Evolutionary conservation across 2,113 vertebrate species (phyloP).

Genomic region (Potamarius usumacintae): DNA sequence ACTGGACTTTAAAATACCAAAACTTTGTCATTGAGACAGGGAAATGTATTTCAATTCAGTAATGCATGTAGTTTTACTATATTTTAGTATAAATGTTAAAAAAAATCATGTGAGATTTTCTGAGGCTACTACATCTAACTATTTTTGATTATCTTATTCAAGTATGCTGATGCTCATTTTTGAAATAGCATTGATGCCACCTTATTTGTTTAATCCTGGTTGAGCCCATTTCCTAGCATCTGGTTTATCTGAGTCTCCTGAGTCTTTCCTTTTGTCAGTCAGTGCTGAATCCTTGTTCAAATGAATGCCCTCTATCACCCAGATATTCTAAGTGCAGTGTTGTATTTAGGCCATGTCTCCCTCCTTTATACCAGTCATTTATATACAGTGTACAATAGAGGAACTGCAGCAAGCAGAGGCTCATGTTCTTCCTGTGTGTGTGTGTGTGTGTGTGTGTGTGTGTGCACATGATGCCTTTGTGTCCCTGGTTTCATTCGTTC

Average conservation of each 20-base stretch:
- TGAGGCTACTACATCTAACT: background rate
- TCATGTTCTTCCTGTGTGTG: background rate
- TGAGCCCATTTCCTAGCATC: background rate
- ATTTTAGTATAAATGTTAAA: background rate
- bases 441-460: background rate
- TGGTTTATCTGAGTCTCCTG: background rate
- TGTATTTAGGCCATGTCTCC: slow-evolving; percentile 48
- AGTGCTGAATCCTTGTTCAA: background rate
- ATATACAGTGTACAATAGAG: background rate
- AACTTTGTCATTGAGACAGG: too few species aligned
- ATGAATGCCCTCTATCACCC: slow-evolving; percentile 17
- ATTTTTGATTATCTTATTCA: background rate
- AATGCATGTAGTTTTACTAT: background rate
- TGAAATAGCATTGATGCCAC: background rate
- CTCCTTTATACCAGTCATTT: slow-evolving; percentile 4
- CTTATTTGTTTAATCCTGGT: background rate
- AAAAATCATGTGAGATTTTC: background rate
- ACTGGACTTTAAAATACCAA: too few species aligned
- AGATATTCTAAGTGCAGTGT: background rate
- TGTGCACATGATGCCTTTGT: slow-evolving; percentile 5
- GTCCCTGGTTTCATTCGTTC: background rate
- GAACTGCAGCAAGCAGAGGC: slow-evolving; percentile 4
- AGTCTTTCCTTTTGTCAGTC: background rate
- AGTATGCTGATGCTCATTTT: background rate
- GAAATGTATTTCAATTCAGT: too few species aligned